These are phyloP conservation scores for Temnothorax longispinosus DNA, from an alignment of 1,140 invertebrate genomes.

Conservation along the genomic window DNA sequence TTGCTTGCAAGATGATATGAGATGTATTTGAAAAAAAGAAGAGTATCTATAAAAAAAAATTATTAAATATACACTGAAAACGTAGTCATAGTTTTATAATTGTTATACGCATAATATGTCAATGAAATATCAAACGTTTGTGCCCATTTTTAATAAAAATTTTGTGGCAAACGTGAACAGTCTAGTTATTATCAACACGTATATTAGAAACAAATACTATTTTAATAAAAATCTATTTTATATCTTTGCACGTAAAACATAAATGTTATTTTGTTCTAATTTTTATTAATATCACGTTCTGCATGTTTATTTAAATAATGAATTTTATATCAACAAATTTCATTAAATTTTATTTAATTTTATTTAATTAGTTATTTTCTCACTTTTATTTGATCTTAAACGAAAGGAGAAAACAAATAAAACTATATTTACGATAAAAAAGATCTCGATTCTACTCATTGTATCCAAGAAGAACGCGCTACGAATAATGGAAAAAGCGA, in stretches of 20 bases:
- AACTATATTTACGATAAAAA: no score
- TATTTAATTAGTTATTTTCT: no score
- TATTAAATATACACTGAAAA: no score
- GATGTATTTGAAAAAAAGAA: no score
- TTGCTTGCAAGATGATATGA: no score
- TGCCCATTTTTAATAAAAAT: not conserved
- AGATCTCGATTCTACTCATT: not conserved
- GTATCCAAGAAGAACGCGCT: not conserved
- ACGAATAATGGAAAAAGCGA: not conserved
- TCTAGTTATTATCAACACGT: not conserved
- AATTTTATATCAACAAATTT: not conserved
- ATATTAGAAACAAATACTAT: constrained; percentile 1
- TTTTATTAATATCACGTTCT: not conserved
- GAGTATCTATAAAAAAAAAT: no score
- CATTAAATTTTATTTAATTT: not conserved
- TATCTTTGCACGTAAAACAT: not conserved
- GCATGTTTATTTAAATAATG: not conserved
- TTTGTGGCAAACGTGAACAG: not conserved
- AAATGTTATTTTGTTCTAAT: not conserved
- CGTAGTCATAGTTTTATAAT: no score
- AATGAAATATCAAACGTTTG: not conserved
- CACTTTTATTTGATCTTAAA: no score
- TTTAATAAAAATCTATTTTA: not conserved
- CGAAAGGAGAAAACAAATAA: no score
- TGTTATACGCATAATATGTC: no score